These are phyloP conservation scores for Burhinus oedicnemus DNA, from an alignment of 2,113 vertebrate genomes.

Conservation along the genomic window DNA sequence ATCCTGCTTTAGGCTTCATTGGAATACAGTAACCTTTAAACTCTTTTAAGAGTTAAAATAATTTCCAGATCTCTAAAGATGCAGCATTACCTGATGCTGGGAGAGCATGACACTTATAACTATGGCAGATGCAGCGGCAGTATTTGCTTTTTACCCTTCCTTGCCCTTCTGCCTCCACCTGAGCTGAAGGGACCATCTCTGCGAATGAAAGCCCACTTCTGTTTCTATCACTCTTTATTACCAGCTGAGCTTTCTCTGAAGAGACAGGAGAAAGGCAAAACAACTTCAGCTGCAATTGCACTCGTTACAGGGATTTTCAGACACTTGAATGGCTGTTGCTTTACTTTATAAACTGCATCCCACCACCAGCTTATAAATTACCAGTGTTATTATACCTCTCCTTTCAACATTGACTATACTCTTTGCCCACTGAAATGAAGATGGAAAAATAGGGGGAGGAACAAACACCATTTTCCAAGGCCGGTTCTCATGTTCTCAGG, in stretches of 20 bases:
- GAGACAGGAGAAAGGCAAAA: not conserved
- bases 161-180: not conserved
- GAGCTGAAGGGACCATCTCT: not conserved
- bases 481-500: not conserved
- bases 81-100: not conserved
- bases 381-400: not conserved
- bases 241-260: not conserved
- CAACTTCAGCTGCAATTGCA: not conserved
- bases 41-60: not conserved
- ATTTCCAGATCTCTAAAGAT: not conserved
- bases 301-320: not conserved
- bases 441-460: not conserved
- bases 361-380: constrained; percentile 15
- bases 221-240: not conserved
- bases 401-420: not conserved
- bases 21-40: not conserved
- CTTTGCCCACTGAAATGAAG: not conserved
- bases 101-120: not conserved
- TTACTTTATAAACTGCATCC: not conserved
- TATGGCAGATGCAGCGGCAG: not conserved
- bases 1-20: not conserved
- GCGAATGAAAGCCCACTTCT: not conserved
- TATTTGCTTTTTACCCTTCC: not conserved
- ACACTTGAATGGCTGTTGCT: not conserved
- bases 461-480: not conserved